Evolutionary conservation across 1,140 invertebrate species (phyloP).

Genomic region (Drosophila watanabei): DNA sequence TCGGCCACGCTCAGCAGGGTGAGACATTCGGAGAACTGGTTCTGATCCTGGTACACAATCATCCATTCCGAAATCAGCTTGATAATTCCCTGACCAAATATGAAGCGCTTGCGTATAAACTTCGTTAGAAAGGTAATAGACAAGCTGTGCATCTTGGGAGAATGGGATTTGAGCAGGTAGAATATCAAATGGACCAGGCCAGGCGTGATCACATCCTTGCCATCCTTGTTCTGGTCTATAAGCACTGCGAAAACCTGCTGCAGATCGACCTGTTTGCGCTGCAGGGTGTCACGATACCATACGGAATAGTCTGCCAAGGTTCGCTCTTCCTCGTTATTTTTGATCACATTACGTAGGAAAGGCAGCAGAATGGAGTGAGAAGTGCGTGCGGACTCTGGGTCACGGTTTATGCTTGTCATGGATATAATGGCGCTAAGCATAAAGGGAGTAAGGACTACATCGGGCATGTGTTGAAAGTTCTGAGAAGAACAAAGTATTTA

Average conservation of each 20-base stretch:
- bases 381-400: conserved; percentile 66
- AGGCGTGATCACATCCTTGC: conserved; percentile 81
- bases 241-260: conserved; percentile 77
- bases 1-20: conserved; percentile 78
- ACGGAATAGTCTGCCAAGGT: conserved; percentile 65
- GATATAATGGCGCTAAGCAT: conserved; percentile 80
- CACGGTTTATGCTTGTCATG: conserved; percentile 76
- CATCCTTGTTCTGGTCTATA: conserved; percentile 83
- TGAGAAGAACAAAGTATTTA: conserved; percentile 4
- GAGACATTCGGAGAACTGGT: conserved; percentile 81
- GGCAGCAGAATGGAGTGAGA: conserved; percentile 69
- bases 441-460: conserved; percentile 79
- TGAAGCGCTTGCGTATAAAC: conserved; percentile 75
- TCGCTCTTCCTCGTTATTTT: conserved; percentile 77
- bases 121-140: conserved; percentile 77
- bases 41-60: conserved; percentile 78
- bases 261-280: conserved; percentile 71
- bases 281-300: conserved; percentile 81
- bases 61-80: conserved; percentile 78
- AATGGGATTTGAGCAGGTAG: conserved; percentile 68
- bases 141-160: conserved; percentile 61
- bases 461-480: conserved; percentile 78
- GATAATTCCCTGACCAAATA: conserved; percentile 80
- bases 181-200: conserved; percentile 76
- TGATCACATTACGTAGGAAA: conserved; percentile 77